These are phyloP conservation scores for Pundamilia nyererei DNA, from an alignment of 2,113 vertebrate genomes.

Conservation along the genomic window DNA sequence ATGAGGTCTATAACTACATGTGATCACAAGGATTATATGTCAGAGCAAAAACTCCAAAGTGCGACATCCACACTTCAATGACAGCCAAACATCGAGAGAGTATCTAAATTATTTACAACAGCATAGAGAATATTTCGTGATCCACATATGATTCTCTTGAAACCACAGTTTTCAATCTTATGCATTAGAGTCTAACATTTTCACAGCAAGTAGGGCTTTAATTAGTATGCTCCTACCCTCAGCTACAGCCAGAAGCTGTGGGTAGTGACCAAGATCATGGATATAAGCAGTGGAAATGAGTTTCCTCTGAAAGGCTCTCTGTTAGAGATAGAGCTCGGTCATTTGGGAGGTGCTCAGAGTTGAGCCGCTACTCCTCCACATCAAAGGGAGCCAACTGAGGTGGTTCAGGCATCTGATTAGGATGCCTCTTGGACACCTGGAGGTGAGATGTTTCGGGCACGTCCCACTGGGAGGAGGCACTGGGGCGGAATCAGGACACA, in stretches of 20 bases:
- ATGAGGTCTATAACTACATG: not conserved
- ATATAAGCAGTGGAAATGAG: not conserved
- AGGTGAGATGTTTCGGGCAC: not conserved
- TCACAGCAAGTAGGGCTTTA: not conserved
- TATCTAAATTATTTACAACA: not conserved
- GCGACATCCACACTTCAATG: not conserved
- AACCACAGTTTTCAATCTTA: not conserved
- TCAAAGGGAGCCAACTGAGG: not conserved
- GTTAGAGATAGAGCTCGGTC: not conserved
- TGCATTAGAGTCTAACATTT: not conserved
- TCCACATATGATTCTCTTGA: not conserved
- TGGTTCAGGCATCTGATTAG: not conserved
- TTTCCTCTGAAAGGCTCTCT: not conserved
- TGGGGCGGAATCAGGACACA: not conserved
- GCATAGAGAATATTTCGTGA: not conserved
- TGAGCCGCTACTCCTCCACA: not conserved
- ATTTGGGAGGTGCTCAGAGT: not conserved
- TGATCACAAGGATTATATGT: not conserved
- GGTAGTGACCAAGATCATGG: not conserved
- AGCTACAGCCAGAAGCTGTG: not conserved
- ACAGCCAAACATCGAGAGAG: not conserved
- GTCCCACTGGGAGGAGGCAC: not conserved
- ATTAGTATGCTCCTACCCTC: not conserved
- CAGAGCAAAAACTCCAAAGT: not conserved
- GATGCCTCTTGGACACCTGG: not conserved